phyloP scores from a whole-genome alignment of 2,113 vertebrate genomes.

The Heterotilapia buettikoferi region DNA sequence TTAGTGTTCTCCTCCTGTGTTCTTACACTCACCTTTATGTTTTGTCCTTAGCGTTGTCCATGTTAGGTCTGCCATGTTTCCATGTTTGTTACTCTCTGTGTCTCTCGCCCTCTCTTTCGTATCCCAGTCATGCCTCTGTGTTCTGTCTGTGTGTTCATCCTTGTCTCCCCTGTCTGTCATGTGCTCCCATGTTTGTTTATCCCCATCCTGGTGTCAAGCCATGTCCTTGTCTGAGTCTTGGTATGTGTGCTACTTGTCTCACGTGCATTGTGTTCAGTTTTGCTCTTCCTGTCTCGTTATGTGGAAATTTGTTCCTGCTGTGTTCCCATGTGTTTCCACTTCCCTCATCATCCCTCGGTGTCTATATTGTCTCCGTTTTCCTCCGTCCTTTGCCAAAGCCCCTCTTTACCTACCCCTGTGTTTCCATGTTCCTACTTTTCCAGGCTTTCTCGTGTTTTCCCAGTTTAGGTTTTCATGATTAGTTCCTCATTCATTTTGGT shows the following conservation, averaged over 20 bases:
- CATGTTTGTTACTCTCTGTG: background rate
- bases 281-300: background rate
- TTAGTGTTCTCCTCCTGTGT: background rate
- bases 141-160: background rate
- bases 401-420: background rate
- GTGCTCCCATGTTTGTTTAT: background rate
- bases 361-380: background rate
- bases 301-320: background rate
- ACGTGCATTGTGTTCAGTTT: background rate
- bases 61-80: background rate
- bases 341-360: background rate
- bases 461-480: background rate
- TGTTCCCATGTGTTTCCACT: background rate
- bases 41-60: background rate
- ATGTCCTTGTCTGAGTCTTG: background rate
- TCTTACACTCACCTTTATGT: background rate
- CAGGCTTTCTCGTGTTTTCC: background rate
- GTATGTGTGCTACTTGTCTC: background rate
- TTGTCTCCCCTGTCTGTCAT: background rate
- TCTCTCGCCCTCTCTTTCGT: background rate
- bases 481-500: background rate
- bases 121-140: background rate
- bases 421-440: background rate
- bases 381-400: rapidly evolving
- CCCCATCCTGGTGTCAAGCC: background rate